These are phyloP conservation scores for Scolopax bukidnonensis DNA, from an alignment of 2,797 vertebrate genomes.

Conservation along the genomic window DNA sequence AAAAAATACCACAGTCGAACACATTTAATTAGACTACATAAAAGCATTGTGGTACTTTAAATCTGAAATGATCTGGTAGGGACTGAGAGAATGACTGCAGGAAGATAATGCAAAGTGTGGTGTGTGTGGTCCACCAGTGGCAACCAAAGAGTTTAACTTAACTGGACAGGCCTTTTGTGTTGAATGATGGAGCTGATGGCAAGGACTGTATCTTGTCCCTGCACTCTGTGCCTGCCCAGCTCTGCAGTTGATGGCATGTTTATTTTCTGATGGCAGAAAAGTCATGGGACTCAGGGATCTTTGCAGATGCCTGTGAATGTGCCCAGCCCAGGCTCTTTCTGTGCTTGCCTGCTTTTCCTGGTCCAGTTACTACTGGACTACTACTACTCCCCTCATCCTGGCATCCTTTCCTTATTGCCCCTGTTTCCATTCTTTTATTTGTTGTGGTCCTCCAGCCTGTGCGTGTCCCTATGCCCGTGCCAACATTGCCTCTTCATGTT, in stretches of 20 bases:
- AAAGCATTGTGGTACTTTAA: background rate
- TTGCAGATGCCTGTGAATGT: accelerated
- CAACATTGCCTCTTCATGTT: background rate
- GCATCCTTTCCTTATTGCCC: background rate
- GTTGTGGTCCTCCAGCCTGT: background rate
- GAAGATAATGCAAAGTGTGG: background rate
- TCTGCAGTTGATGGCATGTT: background rate
- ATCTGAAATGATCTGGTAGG: background rate
- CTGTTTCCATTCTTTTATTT: background rate
- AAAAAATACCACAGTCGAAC: background rate
- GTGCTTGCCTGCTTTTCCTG: background rate
- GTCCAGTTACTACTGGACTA: background rate
- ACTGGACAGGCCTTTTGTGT: background rate
- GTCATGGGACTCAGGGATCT: background rate
- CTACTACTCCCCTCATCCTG: background rate
- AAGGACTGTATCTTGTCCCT: background rate
- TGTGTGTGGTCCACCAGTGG: background rate
- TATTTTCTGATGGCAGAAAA: background rate
- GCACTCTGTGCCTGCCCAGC: accelerated
- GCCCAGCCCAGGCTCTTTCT: background rate
- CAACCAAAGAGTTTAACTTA: background rate
- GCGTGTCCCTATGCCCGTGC: accelerated
- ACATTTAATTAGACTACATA: background rate
- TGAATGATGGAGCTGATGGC: background rate
- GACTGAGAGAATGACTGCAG: background rate